These are phyloP conservation scores for Phrynocephalus forsythii DNA, from an alignment of 2,797 vertebrate genomes.

Conservation along the genomic window DNA sequence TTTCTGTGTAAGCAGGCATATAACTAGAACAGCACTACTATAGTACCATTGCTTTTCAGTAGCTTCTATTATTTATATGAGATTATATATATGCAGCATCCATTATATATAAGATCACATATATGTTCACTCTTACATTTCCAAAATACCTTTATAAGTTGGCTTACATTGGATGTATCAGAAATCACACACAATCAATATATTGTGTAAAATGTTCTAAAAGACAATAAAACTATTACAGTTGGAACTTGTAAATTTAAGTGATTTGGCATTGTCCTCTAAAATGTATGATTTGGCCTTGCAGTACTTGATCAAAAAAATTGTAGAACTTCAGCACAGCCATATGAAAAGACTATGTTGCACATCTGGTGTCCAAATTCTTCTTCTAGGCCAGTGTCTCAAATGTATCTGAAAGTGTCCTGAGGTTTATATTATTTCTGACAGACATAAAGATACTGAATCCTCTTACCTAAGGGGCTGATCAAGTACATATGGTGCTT, in stretches of 20 bases:
- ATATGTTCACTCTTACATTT: neutral
- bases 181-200: neutral
- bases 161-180: neutral
- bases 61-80: too few species aligned
- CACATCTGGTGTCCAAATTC: neutral
- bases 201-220: neutral
- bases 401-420: too few species aligned
- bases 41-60: too few species aligned
- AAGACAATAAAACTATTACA: neutral
- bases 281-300: neutral
- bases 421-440: neutral
- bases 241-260: conserved; percentile 1
- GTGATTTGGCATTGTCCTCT: neutral
- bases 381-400: too few species aligned
- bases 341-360: neutral
- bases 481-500: neutral
- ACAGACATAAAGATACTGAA: too few species aligned
- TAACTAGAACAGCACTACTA: too few species aligned
- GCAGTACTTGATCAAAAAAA: neutral
- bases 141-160: neutral
- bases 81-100: too few species aligned
- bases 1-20: too few species aligned
- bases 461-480: neutral
- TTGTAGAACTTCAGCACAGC: neutral
- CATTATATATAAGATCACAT: too few species aligned